Evolutionary conservation across 2,888 invertebrate genomes (phyloP).

Genomic region (Cryptus viduatorius): DNA sequence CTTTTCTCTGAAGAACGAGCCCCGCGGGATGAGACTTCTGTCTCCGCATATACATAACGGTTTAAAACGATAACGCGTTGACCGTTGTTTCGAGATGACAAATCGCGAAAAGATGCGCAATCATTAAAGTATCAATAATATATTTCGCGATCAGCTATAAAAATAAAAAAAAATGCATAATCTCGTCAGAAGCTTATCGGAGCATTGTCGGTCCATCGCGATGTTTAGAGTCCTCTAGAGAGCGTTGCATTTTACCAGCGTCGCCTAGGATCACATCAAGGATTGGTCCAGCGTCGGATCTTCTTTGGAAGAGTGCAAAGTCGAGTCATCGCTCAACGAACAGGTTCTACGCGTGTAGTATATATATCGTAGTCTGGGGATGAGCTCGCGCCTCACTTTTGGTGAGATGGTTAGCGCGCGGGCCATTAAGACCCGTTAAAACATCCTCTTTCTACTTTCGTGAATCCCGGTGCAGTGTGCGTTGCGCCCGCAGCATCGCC

Average conservation of each 20-base stretch:
- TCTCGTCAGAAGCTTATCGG: neutral
- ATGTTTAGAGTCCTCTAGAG: neutral
- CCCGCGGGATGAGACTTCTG: constrained; percentile 56
- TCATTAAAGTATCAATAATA: too few species aligned
- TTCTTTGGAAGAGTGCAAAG: constrained; percentile 36
- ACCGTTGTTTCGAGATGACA: too few species aligned
- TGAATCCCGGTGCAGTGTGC: constrained; percentile 23
- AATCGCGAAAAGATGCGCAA: too few species aligned
- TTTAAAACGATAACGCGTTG: neutral
- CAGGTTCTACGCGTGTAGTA: constrained; percentile 38
- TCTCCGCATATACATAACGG: constrained; percentile 23
- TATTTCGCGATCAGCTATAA: neutral
- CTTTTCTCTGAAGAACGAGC: constrained; percentile 79
- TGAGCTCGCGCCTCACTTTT: constrained; percentile 65
- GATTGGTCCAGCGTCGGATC: neutral
- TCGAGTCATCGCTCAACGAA: constrained; percentile 55
- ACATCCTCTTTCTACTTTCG: constrained; percentile 43
- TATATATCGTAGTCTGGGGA: constrained; percentile 30
- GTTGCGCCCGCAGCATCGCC: constrained; percentile 49
- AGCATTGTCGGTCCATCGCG: neutral
- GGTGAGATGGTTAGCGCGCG: constrained; percentile 71
- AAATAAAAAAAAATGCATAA: neutral
- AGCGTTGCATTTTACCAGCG: neutral
- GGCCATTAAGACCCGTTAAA: constrained; percentile 73
- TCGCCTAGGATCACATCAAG: neutral